phyloP scores from a whole-genome alignment of 2,888 invertebrate species.

The Drosophila nigritarsus region DNA sequence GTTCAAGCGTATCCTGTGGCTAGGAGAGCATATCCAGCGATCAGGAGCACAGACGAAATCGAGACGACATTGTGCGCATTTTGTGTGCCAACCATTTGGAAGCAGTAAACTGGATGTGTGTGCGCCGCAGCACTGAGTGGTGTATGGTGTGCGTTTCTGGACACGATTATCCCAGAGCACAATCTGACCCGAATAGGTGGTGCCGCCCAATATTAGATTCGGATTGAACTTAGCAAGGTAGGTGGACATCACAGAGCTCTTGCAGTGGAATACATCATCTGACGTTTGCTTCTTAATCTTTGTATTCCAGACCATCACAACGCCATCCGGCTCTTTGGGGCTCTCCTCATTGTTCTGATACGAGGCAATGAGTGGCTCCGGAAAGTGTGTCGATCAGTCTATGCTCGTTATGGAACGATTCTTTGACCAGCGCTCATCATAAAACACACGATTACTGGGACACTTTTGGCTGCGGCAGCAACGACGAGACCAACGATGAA shows the following conservation, averaged over 20 bases:
- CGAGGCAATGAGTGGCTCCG: slow-evolving; percentile 96
- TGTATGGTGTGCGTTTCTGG: slow-evolving; percentile 98
- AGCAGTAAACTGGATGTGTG: slow-evolving; percentile 98
- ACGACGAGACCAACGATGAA: too few species aligned
- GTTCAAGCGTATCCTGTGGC: slow-evolving; percentile 97
- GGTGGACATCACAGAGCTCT: slow-evolving; percentile 98
- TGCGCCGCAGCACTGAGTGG: slow-evolving; percentile 98
- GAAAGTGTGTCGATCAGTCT: slow-evolving; percentile 98
- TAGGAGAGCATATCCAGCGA: slow-evolving; percentile 98
- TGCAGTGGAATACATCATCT: slow-evolving; percentile 98
- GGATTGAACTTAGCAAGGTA: slow-evolving; percentile 98
- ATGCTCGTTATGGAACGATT: slow-evolving; percentile 97
- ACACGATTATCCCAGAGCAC: slow-evolving; percentile 99
- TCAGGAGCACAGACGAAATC: slow-evolving; percentile 99
- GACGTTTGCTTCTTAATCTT: slow-evolving; percentile 99
- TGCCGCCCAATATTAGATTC: slow-evolving; percentile 98
- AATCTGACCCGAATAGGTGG: slow-evolving; percentile 99
- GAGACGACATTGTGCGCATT: slow-evolving; percentile 99
- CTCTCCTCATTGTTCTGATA: slow-evolving; percentile 97
- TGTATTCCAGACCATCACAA: slow-evolving; percentile 98
- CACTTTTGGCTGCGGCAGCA: fast-evolving
- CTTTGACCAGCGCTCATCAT: slow-evolving; percentile 98
- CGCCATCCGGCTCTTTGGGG: slow-evolving; percentile 99
- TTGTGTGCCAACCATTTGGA: slow-evolving; percentile 98
- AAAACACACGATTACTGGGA: slow-evolving; percentile 89